Conservation (phyloP, 2,113 vertebrate genomes). For the Nanorana parkeri region DNA sequence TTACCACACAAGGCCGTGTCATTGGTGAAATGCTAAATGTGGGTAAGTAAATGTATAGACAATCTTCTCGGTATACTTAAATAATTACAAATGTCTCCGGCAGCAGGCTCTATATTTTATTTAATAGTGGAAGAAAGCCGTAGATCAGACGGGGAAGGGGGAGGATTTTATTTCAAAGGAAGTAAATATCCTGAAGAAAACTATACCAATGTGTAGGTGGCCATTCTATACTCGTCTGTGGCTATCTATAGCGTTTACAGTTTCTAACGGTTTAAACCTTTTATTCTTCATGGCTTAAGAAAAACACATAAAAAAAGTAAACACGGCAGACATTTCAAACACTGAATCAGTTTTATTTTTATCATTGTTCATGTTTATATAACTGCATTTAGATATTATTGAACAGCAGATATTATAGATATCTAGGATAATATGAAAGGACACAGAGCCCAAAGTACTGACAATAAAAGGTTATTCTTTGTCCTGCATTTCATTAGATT, state of each 20-base stretch:
- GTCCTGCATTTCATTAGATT: too few species aligned
- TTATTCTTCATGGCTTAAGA: conserved; percentile 3
- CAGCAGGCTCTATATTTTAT: not conserved
- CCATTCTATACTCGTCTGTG: conserved; percentile 32
- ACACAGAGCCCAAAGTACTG: too few species aligned
- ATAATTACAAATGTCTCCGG: conserved; percentile 33
- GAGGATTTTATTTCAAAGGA: too few species aligned
- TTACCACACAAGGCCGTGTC: conserved; percentile 14
- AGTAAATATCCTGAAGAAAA: too few species aligned
- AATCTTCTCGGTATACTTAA: conserved; percentile 9
- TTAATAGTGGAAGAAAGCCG: too few species aligned
- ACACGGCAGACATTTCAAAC: not conserved
- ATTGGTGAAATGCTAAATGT: conserved; percentile 38
- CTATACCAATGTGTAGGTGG: conserved; percentile 12
- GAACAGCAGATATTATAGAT: too few species aligned
- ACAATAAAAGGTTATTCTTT: too few species aligned
- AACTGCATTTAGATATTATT: too few species aligned
- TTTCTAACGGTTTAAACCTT: conserved; percentile 27
- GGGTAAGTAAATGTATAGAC: conserved; percentile 34
- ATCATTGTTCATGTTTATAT: not conserved
- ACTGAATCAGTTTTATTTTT: conserved; percentile 1
- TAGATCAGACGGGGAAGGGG: too few species aligned
- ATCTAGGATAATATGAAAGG: too few species aligned
- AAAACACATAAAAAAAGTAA: not conserved
- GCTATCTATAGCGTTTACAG: conserved; percentile 22